Conservation (phyloP, 1,140 invertebrate species). For the Proctacanthus coquilletti region DNA sequence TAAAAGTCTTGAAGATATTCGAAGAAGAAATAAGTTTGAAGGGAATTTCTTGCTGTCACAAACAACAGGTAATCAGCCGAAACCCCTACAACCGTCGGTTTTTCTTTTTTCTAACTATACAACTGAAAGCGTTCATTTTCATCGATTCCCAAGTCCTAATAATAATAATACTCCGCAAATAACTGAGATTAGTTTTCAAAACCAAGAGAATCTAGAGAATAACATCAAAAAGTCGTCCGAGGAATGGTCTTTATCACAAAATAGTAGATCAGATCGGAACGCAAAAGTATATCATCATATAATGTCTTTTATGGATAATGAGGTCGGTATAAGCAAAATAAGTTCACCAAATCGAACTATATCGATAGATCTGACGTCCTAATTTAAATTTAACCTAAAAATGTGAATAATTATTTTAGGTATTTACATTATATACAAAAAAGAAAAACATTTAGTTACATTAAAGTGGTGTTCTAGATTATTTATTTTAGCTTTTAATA, state of each 20-base stretch:
- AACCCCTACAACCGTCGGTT: conserved; percentile 22
- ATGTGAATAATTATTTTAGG: too few species aligned
- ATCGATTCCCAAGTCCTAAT: conserved; percentile 8
- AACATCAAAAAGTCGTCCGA: not conserved
- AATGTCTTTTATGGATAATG: too few species aligned
- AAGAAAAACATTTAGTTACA: too few species aligned
- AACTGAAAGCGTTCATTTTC: conserved; percentile 9
- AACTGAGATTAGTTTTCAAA: not conserved
- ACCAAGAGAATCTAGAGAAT: not conserved
- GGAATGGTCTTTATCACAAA: too few species aligned
- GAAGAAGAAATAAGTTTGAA: not conserved
- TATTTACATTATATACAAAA: too few species aligned
- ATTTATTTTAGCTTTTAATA: too few species aligned
- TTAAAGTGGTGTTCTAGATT: too few species aligned
- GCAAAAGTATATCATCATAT: not conserved
- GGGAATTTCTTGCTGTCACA: not conserved
- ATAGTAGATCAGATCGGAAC: too few species aligned
- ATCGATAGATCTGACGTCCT: conserved; percentile 27
- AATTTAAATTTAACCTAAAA: too few species aligned
- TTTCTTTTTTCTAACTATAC: conserved; percentile 28
- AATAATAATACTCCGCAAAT: conserved; percentile 14
- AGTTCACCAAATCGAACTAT: conserved; percentile 17
- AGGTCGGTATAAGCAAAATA: conserved; percentile 3
- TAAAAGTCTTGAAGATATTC: conserved; percentile 1
- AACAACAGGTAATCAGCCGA: conserved; percentile 2